phyloP scores from a whole-genome alignment of 2,797 vertebrate species.

The Allobates femoralis region DNA sequence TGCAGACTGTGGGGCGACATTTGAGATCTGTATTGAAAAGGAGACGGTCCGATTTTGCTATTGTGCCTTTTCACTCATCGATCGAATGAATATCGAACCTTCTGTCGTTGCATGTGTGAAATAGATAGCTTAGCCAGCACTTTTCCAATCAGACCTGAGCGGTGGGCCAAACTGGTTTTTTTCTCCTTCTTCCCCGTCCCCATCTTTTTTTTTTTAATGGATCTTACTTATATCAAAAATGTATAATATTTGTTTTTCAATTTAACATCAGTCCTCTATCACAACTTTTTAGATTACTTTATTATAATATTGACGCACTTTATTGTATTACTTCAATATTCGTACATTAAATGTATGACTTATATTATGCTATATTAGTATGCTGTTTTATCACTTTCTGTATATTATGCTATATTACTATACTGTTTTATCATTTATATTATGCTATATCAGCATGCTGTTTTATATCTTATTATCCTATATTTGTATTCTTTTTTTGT shows the following conservation, averaged over 20 bases:
- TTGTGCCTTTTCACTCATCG: conserved; percentile 99
- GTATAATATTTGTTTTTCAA: conserved; percentile 39
- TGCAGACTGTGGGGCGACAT: conserved; percentile 93
- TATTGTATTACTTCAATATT: neutral
- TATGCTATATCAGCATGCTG: no score
- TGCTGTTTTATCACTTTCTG: no score
- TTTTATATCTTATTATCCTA: no score
- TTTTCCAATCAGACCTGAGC: conserved; percentile 85
- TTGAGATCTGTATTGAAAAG: conserved; percentile 87
- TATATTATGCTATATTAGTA: no score
- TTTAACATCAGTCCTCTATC: conserved; percentile 51
- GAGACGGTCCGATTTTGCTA: conserved; percentile 97
- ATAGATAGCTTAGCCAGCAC: conserved; percentile 98
- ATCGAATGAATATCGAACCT: conserved; percentile 99
- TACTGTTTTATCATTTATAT: no score
- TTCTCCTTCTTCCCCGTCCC: conserved; percentile 68
- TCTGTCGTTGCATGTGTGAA: conserved; percentile 98
- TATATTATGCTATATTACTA: no score
- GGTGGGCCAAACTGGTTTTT: conserved; percentile 79
- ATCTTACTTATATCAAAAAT: conserved; percentile 61
- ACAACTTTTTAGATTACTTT: neutral
- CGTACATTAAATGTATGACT: no score
- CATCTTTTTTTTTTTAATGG: conserved; percentile 67
- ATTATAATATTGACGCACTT: neutral
- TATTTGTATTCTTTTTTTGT: no score